Conservation (phyloP, 1,140 invertebrate species). For the Oncopeltus fasciatus region DNA sequence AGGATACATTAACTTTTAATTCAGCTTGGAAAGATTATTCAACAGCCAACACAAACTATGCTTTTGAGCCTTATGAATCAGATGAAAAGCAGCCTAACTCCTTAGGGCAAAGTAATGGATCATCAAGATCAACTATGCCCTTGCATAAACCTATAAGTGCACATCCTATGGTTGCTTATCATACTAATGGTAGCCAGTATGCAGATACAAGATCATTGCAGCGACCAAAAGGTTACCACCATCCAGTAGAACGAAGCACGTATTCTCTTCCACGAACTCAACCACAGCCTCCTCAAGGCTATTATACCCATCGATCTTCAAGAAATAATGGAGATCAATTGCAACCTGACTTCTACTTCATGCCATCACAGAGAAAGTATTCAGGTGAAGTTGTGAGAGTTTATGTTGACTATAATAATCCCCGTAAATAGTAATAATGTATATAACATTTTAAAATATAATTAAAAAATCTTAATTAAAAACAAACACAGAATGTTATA, state of each 20-base stretch:
- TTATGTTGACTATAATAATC: constrained; percentile 67
- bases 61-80: constrained; percentile 69
- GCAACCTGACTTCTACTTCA: constrained; percentile 83
- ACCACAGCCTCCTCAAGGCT: constrained; percentile 29
- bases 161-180: constrained; percentile 11
- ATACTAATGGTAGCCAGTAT: constrained; percentile 32
- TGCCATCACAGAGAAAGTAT: constrained; percentile 85
- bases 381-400: constrained; percentile 83
- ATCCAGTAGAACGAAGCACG: constrained; percentile 30
- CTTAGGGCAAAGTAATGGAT: constrained; percentile 10
- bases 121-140: constrained; percentile 26
- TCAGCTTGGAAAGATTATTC: constrained; percentile 78
- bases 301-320: constrained; percentile 34
- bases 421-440: constrained; percentile 29
- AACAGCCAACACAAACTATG: constrained; percentile 68
- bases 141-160: constrained; percentile 9
- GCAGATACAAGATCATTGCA: constrained; percentile 44
- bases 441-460: too few species aligned
- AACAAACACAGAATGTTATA: too few species aligned
- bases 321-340: constrained; percentile 28
- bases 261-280: constrained; percentile 34
- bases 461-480: too few species aligned
- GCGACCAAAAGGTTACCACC: constrained; percentile 31
- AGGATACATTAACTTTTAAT: constrained; percentile 61
- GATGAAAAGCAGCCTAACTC: constrained; percentile 46